Conservation (phyloP, 2,797 vertebrate genomes). For the Crocidura indochinensis region DNA sequence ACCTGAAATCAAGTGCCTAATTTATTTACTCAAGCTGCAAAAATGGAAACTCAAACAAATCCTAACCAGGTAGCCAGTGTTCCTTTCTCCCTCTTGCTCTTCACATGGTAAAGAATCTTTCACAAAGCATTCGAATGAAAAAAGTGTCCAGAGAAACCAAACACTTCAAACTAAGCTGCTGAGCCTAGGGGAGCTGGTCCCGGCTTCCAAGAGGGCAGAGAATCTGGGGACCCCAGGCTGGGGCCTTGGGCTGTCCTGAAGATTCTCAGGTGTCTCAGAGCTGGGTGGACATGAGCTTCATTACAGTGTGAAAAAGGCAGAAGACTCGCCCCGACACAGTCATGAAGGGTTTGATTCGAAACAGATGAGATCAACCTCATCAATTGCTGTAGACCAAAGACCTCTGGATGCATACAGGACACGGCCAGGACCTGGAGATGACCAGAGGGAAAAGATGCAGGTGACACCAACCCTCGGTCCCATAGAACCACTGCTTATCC, state of each 20-base stretch:
- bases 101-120: conserved; percentile 31
- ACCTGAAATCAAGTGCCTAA: background rate
- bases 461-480: too few species aligned
- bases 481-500: background rate
- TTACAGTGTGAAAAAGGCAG: background rate
- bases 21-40: background rate
- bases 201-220: background rate
- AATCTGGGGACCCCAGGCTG: background rate
- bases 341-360: too few species aligned
- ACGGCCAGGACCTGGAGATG: background rate
- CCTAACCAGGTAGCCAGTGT: background rate
- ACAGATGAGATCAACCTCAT: background rate
- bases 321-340: too few species aligned
- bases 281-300: background rate
- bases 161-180: background rate
- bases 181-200: background rate
- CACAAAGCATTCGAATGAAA: conserved; percentile 1
- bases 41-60: conserved; percentile 44
- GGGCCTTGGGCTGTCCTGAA: too few species aligned
- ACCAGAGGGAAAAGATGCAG: background rate
- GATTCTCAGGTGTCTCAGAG: too few species aligned
- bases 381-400: background rate
- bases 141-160: background rate
- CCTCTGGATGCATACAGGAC: background rate
- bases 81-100: background rate